Evolutionary conservation across 2,113 vertebrate genomes (phyloP).

Genomic region (Verasper variegatus): DNA sequence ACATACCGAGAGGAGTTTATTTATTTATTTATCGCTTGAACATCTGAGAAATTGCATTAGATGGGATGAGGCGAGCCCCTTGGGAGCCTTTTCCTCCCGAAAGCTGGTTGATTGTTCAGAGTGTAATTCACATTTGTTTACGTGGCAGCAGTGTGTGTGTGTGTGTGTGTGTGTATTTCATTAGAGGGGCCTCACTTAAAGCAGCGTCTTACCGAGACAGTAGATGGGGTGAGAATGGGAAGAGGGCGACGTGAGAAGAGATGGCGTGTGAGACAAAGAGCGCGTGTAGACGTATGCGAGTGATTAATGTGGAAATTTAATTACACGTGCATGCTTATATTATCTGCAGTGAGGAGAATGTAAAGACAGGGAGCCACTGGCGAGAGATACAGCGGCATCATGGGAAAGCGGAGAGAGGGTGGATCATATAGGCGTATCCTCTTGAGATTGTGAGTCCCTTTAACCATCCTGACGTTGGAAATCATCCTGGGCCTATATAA

Average conservation of each 20-base stretch:
- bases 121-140: slow-evolving; percentile 53
- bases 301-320: slow-evolving; percentile 56
- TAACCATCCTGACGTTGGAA: slow-evolving; percentile 13
- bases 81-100: slow-evolving; percentile 45
- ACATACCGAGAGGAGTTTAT: slow-evolving; percentile 54
- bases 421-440: slow-evolving; percentile 4
- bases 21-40: slow-evolving; percentile 66
- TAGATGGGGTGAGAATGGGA: slow-evolving; percentile 7
- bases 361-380: slow-evolving; percentile 23
- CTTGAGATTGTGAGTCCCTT: slow-evolving; percentile 11
- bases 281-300: not conserved
- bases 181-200: slow-evolving; percentile 53
- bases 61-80: slow-evolving; percentile 57
- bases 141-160: slow-evolving; percentile 12
- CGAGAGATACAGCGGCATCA: slow-evolving; percentile 11
- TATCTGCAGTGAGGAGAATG: slow-evolving; percentile 14
- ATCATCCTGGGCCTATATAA: slow-evolving; percentile 7
- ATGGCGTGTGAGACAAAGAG: slow-evolving; percentile 6
- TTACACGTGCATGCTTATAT: slow-evolving; percentile 44
- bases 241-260: slow-evolving; percentile 1
- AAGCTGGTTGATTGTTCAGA: slow-evolving; percentile 47
- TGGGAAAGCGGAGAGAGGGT: slow-evolving; percentile 7
- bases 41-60: slow-evolving; percentile 75
- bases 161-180: slow-evolving; percentile 27
- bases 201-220: slow-evolving; percentile 15